These are phyloP conservation scores for Apocheima hispidaria DNA, from an alignment of 2,888 invertebrate genomes.

Conservation along the genomic window DNA sequence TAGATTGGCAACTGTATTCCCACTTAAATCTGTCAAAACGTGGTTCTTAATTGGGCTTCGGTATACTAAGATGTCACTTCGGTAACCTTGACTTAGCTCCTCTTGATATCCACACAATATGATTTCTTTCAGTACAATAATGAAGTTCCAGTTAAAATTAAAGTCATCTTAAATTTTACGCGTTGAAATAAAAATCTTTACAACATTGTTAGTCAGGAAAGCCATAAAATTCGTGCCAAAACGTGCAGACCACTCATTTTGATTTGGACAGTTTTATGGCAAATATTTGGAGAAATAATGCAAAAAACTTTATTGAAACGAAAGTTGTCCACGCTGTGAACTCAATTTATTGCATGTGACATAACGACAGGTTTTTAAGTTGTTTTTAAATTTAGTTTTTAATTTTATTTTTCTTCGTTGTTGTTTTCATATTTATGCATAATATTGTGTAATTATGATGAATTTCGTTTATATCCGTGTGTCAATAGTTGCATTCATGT, in stretches of 20 bases:
- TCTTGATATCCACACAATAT: not conserved
- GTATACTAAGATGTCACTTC: too few species aligned
- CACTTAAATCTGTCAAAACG: too few species aligned
- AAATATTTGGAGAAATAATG: conserved; percentile 25
- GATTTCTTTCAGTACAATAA: not conserved
- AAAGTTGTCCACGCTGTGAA: conserved; percentile 16
- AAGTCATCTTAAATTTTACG: not conserved
- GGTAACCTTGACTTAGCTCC: not conserved
- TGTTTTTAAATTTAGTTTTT: not conserved
- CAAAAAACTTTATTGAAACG: conserved; percentile 22
- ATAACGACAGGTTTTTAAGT: conserved; percentile 12
- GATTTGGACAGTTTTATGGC: conserved; percentile 34
- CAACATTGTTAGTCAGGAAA: conserved; percentile 26
- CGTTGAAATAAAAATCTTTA: conserved; percentile 10
- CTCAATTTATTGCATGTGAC: conserved; percentile 14
- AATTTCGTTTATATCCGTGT: too few species aligned
- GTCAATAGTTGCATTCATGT: too few species aligned
- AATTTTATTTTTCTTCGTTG: too few species aligned
- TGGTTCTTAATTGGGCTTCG: too few species aligned
- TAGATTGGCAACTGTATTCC: too few species aligned
- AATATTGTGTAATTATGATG: too few species aligned
- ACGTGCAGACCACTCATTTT: conserved; percentile 31
- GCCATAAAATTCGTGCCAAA: conserved; percentile 30
- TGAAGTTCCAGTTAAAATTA: not conserved
- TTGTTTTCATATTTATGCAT: too few species aligned